A percentile compares a stretch with the other conserved stretches of the same genome.
phyloP scores from a whole-genome alignment of 2,888 invertebrate species.

The Sepioteuthis lessoniana region DNA sequence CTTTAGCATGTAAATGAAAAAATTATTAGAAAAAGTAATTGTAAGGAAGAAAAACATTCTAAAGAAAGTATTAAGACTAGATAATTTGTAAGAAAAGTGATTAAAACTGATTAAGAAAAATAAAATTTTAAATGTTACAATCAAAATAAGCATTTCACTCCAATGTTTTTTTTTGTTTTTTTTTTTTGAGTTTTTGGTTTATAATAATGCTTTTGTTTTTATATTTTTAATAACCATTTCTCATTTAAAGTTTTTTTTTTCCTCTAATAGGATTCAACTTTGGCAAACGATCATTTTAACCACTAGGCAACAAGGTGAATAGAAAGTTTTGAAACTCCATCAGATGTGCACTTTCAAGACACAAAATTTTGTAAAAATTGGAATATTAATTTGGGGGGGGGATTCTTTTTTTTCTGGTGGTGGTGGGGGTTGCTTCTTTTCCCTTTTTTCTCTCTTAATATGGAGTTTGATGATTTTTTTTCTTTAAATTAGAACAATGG shows the following conservation, averaged over 20 bases:
- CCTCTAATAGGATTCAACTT: not conserved
- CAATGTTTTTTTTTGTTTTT: not conserved
- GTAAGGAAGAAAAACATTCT: not conserved
- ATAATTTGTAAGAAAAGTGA: not conserved
- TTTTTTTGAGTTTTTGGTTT: not conserved
- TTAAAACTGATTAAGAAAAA: not conserved
- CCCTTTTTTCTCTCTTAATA: not conserved
- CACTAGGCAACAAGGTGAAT: constrained; percentile 19
- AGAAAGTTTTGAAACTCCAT: not conserved
- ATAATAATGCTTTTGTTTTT: not conserved
- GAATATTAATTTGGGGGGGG: too few relatives aligned
- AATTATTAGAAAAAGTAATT: not conserved
- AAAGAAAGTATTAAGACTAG: not conserved
- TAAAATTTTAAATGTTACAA: constrained; percentile 24
- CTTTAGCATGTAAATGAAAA: too few relatives aligned
- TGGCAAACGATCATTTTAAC: not conserved
- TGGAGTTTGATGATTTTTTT: not conserved
- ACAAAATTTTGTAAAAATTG: not conserved
- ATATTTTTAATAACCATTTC: not conserved
- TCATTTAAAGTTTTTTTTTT: not conserved
- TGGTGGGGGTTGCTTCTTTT: too few relatives aligned
- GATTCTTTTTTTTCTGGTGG: too few relatives aligned
- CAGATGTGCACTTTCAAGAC: not conserved
- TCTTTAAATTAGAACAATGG: not conserved
- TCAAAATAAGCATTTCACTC: not conserved